Percentiles rank a stretch among this genome's conserved stretches.
Evolutionary conservation across 2,113 vertebrate genomes (phyloP).

Genomic region (Lichenostomus cassidix): DNA sequence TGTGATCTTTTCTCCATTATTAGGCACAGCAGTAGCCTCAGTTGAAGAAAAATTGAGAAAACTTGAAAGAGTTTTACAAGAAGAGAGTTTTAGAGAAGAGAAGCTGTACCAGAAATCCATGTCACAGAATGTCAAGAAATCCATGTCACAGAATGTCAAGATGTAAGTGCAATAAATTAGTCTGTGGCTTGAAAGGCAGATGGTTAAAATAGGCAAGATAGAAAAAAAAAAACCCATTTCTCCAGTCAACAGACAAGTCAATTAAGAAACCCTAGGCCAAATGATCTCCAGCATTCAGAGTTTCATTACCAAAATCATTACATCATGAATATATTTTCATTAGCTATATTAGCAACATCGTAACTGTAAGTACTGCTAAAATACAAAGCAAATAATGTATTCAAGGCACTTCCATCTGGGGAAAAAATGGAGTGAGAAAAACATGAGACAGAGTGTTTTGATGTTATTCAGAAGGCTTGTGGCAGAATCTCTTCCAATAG

Average conservation of each 20-base stretch:
- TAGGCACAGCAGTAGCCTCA: background rate
- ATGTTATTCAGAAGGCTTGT: background rate
- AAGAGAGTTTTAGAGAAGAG: background rate
- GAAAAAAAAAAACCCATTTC: background rate
- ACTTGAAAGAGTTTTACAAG: background rate
- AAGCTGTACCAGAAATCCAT: background rate
- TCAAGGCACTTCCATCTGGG: background rate
- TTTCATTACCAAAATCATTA: background rate
- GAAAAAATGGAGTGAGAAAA: background rate
- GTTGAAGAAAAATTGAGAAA: background rate
- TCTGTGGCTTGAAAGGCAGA: background rate
- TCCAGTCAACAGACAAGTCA: background rate
- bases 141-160: background rate
- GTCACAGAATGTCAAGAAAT: background rate
- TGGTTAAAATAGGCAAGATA: background rate
- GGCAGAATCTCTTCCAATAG: background rate
- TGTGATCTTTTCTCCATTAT: background rate
- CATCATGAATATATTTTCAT: background rate
- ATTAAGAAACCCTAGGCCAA: background rate
- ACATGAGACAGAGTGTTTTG: background rate
- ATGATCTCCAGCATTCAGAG: background rate
- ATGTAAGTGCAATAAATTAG: background rate
- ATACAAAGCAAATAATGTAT: background rate
- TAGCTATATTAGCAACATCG: background rate
- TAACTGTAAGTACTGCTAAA: background rate